Evolutionary conservation across 2,113 vertebrate genomes (phyloP).

Genomic region (Nycticebus coucang): DNA sequence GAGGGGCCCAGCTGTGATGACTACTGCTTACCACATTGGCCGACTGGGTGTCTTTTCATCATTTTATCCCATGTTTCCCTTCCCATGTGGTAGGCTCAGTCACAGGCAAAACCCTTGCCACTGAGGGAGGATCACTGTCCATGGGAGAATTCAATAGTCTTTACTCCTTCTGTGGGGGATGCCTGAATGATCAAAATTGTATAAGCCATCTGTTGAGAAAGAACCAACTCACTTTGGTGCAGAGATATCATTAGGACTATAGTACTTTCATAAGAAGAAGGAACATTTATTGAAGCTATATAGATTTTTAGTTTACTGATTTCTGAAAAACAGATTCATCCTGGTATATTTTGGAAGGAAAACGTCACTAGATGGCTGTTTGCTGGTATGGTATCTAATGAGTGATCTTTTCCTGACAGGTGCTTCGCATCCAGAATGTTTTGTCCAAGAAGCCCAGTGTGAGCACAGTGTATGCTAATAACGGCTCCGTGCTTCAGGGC

Average conservation of each 20-base stretch:
- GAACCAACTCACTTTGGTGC: not conserved
- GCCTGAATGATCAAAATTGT: not conserved
- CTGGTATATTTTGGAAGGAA: not conserved
- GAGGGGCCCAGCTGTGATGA: not conserved
- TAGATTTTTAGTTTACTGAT: not conserved
- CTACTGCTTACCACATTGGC: not conserved
- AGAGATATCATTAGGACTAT: not conserved
- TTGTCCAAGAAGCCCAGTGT: slow-evolving; percentile 88
- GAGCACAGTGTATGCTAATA: slow-evolving; percentile 88
- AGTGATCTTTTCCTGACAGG: slow-evolving; percentile 77
- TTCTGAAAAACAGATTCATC: not conserved
- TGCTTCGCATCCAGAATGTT: slow-evolving; percentile 90
- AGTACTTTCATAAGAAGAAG: not conserved
- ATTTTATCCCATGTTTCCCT: not conserved
- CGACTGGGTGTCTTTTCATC: not conserved
- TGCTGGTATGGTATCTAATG: not conserved
- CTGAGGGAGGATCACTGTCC: not conserved
- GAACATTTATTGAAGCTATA: not conserved
- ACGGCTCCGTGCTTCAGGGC: slow-evolving; percentile 89
- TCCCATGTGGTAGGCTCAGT: not conserved
- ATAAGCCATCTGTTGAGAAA: not conserved
- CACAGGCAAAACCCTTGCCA: not conserved
- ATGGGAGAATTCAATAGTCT: not conserved
- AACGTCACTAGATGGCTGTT: not conserved
- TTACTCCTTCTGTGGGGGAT: not conserved